These are phyloP conservation scores for Baccha elongata DNA, from an alignment of 2,888 invertebrate genomes.

Conservation along the genomic window DNA sequence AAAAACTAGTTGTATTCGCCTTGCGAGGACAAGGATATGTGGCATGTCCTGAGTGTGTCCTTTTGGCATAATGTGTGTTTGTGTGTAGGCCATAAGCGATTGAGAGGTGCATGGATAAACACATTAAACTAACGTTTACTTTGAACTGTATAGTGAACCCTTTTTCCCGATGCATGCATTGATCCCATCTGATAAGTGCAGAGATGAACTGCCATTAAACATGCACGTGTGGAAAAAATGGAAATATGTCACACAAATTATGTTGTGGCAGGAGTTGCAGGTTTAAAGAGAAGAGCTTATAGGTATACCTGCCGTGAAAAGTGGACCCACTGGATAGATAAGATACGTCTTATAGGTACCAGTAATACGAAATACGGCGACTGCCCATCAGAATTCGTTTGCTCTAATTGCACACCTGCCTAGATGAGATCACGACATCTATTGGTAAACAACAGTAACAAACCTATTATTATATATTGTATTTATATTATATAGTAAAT, in stretches of 20 bases:
- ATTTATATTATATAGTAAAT: no score
- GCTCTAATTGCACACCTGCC: no score
- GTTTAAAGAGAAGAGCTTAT: no score
- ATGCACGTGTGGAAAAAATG: slow-evolving; percentile 29
- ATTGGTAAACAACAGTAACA: no score
- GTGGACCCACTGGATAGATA: no score
- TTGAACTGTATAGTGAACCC: slow-evolving; percentile 22
- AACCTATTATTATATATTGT: no score
- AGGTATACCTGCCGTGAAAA: no score
- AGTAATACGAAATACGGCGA: no score
- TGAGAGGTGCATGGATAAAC: slow-evolving; percentile 60
- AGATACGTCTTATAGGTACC: no score
- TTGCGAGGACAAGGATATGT: slow-evolving; percentile 4
- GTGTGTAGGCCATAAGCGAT: slow-evolving; percentile 25
- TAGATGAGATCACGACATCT: no score
- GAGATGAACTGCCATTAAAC: slow-evolving; percentile 66
- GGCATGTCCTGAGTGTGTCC: slow-evolving; percentile 42
- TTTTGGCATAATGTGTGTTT: slow-evolving; percentile 31
- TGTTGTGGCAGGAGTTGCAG: no score
- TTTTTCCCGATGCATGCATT: slow-evolving; percentile 51
- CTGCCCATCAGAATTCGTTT: no score
- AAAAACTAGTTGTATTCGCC: slow-evolving; percentile 9
- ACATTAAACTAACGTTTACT: slow-evolving; percentile 51
- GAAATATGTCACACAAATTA: slow-evolving; percentile 40
- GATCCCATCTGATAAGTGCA: slow-evolving; percentile 55